phyloP scores from a whole-genome alignment of 2,797 vertebrate species.

The Phoeniculus purpureus region DNA sequence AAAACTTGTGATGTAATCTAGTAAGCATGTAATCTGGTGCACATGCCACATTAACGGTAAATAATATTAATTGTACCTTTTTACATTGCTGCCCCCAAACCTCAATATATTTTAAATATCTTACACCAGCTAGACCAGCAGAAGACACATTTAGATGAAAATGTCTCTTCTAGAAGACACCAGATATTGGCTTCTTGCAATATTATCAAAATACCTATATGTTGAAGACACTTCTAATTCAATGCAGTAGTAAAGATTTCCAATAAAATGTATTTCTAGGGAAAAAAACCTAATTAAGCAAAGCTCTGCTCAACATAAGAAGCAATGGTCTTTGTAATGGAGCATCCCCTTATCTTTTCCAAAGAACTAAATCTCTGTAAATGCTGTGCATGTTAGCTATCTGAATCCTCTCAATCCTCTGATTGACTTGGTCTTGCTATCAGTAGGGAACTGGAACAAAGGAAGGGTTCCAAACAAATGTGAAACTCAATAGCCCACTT shows the following conservation, averaged over 20 bases:
- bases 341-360: neutral
- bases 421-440: accelerated
- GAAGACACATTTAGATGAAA: neutral
- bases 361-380: neutral
- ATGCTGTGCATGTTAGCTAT: neutral
- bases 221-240: neutral
- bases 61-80: neutral
- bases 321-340: neutral
- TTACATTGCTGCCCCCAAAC: neutral
- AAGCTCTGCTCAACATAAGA: neutral
- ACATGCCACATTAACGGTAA: neutral
- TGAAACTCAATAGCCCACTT: neutral
- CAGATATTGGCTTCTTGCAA: neutral
- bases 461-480: neutral
- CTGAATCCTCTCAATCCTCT: neutral
- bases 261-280: neutral
- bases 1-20: neutral
- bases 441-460: neutral
- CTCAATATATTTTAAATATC: neutral
- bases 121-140: neutral
- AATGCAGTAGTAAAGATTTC: neutral
- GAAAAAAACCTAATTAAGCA: neutral
- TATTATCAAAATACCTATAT: neutral
- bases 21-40: neutral
- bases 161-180: neutral